A percentile compares a stretch with the other conserved stretches of the same genome.
Evolutionary conservation across 2,797 vertebrate genomes (phyloP).

Genomic region (Catamblyrhynchus diadema): DNA sequence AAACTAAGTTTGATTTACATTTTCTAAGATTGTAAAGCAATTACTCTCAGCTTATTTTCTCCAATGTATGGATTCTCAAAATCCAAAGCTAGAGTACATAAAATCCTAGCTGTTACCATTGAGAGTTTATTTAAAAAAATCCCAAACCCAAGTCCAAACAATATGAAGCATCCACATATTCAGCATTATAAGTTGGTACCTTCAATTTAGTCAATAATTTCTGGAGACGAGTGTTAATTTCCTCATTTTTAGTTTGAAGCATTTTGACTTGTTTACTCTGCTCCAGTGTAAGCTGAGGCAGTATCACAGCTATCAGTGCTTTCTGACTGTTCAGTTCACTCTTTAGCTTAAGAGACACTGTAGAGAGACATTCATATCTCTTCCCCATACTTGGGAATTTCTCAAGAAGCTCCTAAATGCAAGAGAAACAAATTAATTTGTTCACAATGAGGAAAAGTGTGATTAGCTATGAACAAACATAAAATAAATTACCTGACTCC

Average conservation of each 20-base stretch:
- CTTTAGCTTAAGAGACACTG: slow-evolving; percentile 55
- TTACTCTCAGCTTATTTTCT: not conserved
- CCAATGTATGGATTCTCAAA: not conserved
- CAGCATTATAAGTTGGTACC: slow-evolving; percentile 52
- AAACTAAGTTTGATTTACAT: not conserved
- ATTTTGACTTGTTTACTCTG: slow-evolving; percentile 55
- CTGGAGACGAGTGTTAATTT: slow-evolving; percentile 57
- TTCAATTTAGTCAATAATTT: slow-evolving; percentile 71
- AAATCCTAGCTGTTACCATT: not conserved
- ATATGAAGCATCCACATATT: not conserved
- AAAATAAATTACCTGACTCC: not conserved
- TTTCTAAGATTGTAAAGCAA: not conserved
- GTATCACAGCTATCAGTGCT: not conserved
- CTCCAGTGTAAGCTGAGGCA: slow-evolving; percentile 31
- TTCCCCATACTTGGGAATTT: slow-evolving; percentile 55
- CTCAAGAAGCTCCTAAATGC: slow-evolving; percentile 71
- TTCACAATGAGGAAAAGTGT: not conserved
- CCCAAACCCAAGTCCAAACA: not conserved
- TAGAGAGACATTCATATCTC: slow-evolving; percentile 62
- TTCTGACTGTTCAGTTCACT: slow-evolving; percentile 55
- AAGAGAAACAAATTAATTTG: not conserved
- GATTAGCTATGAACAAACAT: not conserved
- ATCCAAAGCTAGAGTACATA: not conserved
- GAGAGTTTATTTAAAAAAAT: not conserved
- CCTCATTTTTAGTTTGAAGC: slow-evolving; percentile 61